Base-by-base conservation (phyloP, 2,888 invertebrate species). In the Ormyrus labotus region DNA sequence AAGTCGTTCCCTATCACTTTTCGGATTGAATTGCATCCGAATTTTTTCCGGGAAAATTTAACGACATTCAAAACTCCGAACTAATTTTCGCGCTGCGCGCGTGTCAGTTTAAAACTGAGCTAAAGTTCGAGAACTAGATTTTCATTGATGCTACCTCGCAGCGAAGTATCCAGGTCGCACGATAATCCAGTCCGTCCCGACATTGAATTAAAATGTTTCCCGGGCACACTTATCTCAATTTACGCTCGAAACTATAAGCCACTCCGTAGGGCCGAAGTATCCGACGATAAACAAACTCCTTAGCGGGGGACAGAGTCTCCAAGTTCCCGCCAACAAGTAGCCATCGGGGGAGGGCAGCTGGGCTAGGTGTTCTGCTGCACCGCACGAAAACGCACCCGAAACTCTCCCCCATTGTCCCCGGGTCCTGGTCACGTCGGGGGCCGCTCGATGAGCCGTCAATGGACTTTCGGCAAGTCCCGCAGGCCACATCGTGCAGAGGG, bases 401-500 rank as follows among this genome's bases (percentile, higher is more conserved):
- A 65, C 65, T 65, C 65, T 51, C 13, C 2, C 6, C 67, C 67
- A 53, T 67, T 67, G 67, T 67, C 53, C 5, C 34, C 34, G 3
- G 34, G 34, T 34, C 34, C 48, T 9, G 63, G 47, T 47, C 34
- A 9, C 34, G 7, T 19, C 60, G 0, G 7, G 5, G 10, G 34
- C 11, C 10, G 19, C 34, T 19, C 47, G 19, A 51, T 45, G 50
- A 60, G n/a, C 71, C 47, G 71, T 71, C 61, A 61, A 71, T 71
- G 69, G 13, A 61, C 51, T 71, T 71, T 51, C 71, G 58, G 5
- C 70, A 58, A 70, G 13, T 70, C 58, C 58, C 69, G 6, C 6
- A n/a, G 57, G 55, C 7, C 55, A 19, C 58, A 58, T 58, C 58
- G 58, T 48, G 47, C 58, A 9, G 10, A 0, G 19, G 34, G 34